These are phyloP conservation scores for Bubo scandiacus DNA, from an alignment of 2,113 vertebrate genomes.

Conservation along the genomic window DNA sequence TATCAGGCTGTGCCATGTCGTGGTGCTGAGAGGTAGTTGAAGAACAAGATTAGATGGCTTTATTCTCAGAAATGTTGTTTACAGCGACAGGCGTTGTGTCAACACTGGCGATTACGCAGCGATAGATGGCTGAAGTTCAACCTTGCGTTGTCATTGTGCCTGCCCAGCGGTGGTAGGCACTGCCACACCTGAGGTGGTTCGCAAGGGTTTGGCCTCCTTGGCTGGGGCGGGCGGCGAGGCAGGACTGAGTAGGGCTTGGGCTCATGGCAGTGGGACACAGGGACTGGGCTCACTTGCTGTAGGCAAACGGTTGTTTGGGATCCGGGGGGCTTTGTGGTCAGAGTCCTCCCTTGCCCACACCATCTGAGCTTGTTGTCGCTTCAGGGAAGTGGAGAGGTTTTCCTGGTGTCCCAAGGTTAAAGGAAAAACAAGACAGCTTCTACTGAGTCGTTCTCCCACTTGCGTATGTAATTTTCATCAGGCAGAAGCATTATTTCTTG, in stretches of 20 bases:
- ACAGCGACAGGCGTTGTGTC: not conserved
- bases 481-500: not conserved
- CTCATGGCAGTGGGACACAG: not conserved
- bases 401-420: no score
- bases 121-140: not conserved
- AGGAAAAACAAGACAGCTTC: not conserved
- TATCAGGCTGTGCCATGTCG: not conserved
- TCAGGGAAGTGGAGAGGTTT: not conserved
- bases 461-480: not conserved
- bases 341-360: not conserved
- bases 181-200: not conserved
- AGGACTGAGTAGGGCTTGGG: not conserved
- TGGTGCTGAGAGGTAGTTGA: not conserved
- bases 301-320: not conserved
- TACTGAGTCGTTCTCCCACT: not conserved
- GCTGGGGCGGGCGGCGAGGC: not conserved
- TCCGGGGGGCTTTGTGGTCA: not conserved
- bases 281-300: not conserved
- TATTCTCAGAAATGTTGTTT: not conserved
- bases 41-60: not conserved
- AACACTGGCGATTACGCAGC: not conserved
- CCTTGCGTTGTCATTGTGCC: not conserved
- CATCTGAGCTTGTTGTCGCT: not conserved
- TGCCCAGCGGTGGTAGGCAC: not conserved
- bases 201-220: not conserved